These are phyloP conservation scores for Amblyjoppa fuscipennis DNA, from an alignment of 2,888 invertebrate species.

Conservation along the genomic window DNA sequence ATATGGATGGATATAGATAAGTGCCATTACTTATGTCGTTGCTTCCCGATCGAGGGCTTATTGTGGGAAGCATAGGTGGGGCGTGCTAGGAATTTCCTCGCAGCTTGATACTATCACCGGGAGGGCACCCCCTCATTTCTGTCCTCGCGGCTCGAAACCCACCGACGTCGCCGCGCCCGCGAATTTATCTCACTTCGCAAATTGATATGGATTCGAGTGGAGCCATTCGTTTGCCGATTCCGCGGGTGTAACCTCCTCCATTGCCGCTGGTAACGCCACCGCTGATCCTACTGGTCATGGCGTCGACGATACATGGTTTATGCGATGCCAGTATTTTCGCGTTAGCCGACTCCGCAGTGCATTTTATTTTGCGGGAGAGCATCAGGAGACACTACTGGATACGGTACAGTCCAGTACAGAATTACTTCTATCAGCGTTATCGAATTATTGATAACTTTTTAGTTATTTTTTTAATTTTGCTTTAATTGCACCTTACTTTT, in stretches of 20 bases:
- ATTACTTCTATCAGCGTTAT: background rate
- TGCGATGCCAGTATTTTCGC: constrained; percentile 34
- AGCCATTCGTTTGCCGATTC: constrained; percentile 52
- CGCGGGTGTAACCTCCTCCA: background rate
- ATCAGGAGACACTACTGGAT: constrained; percentile 26
- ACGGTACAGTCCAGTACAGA: background rate
- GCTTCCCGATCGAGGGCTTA: constrained; percentile 58
- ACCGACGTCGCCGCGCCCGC: constrained; percentile 26
- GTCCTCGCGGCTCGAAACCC: constrained; percentile 42
- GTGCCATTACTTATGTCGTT: constrained; percentile 59
- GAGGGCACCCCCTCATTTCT: constrained; percentile 52
- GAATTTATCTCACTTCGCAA: constrained; percentile 64
- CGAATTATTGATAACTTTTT: background rate
- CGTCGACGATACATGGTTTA: constrained; percentile 27
- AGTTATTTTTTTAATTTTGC: background rate
- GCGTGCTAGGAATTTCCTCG: constrained; percentile 61
- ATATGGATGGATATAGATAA: constrained; percentile 40
- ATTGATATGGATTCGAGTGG: constrained; percentile 64
- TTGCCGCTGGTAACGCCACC: background rate
- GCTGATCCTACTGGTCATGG: constrained; percentile 34
- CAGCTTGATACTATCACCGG: constrained; percentile 35
- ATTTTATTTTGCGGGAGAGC: constrained; percentile 36
- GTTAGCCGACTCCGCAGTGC: constrained; percentile 16
- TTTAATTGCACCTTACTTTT: background rate
- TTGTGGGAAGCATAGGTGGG: constrained; percentile 60